Evolutionary conservation across 1,140 invertebrate genomes (phyloP), one percentile per base, ranked within the genome.

Genomic region (Brachionus paranguensis): DNA sequence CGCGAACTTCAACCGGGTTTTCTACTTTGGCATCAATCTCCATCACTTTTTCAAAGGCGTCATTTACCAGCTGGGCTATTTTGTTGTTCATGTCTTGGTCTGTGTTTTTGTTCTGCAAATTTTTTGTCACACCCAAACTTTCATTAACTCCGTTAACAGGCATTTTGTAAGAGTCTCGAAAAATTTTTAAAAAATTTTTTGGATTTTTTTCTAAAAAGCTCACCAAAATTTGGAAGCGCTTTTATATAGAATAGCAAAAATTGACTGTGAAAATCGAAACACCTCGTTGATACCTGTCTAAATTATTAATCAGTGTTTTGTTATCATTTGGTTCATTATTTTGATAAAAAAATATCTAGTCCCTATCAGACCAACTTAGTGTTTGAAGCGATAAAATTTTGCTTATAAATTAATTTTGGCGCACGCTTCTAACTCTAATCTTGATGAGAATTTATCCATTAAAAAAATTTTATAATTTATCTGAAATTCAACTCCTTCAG

Each of bases 21-120:
- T 76, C 72, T 2, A 76, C 72, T 76, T 76, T 76, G 12, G 78
- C 78, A 43, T 60, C 64, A 10, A 68, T 68, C 14, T 81, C 53
- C 64, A 68, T 81, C 17, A 81, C 78, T 37, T 60, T 64, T 20
- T 60, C 78, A 64, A 64, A 64, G n/a, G 78, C 78, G 41, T 60
- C 53, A 7, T 81, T 68, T n/a, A 81, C 64, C 5, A 60, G 37
- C 14, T 81, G 2, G 29, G 12, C 78, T 64, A 79, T 79, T 79
- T 79, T 79, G 17, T 79, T 37, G 20, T 79, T 79, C 17, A 79
- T 33, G 0, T 79, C 27, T 76, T 76, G 72, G 50, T 76, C 17
- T 14, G 20, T 76, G 3, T 14, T 29, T 50, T 50, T 76, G 43
- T 76, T 76, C 47, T 50, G 72, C 20, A 76, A 27, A 50, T 76